Evolutionary conservation across 2,888 invertebrate species (phyloP).

Genomic region (Sycophila texana): DNA sequence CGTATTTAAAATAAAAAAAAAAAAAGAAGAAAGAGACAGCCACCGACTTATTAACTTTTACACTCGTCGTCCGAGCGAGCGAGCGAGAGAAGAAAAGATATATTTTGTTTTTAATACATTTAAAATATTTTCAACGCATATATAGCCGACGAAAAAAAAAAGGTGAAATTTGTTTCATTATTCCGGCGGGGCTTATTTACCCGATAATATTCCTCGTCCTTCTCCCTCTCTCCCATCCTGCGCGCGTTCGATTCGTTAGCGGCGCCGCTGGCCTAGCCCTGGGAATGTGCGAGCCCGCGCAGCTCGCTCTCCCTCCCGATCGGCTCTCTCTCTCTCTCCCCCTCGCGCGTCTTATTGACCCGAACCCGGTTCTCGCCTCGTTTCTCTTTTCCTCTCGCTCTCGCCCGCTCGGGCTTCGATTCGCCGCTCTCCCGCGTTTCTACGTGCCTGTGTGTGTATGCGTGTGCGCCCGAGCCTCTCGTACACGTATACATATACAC

Average conservation of each 20-base stretch:
- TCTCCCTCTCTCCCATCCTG: conserved; percentile 43
- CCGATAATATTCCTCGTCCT: conserved; percentile 52
- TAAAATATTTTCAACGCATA: neutral
- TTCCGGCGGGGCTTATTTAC: conserved; percentile 46
- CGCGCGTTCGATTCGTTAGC: conserved; percentile 70
- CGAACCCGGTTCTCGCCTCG: conserved; percentile 72
- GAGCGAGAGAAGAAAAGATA: too few species aligned
- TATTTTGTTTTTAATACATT: too few species aligned
- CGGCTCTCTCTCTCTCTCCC: conserved; percentile 59
- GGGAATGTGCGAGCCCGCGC: conserved; percentile 73
- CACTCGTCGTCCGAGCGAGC: too few species aligned
- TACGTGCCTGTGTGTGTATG: conserved; percentile 17
- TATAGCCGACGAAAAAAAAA: conserved; percentile 5
- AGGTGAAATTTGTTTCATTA: conserved; percentile 52
- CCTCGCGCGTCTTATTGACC: conserved; percentile 74
- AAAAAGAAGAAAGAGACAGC: too few species aligned
- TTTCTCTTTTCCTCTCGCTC: conserved; percentile 60
- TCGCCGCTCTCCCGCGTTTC: conserved; percentile 58
- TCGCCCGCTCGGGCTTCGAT: conserved; percentile 62
- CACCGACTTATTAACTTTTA: too few species aligned
- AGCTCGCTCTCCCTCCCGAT: conserved; percentile 50
- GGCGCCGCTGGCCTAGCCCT: conserved; percentile 61
- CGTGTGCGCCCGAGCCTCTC: conserved; percentile 17
- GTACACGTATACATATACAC: conserved; percentile 5
- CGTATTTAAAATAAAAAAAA: too few species aligned